Conservation (phyloP, 2,888 invertebrate species). For the Chaetogeoica ovagalla region DNA sequence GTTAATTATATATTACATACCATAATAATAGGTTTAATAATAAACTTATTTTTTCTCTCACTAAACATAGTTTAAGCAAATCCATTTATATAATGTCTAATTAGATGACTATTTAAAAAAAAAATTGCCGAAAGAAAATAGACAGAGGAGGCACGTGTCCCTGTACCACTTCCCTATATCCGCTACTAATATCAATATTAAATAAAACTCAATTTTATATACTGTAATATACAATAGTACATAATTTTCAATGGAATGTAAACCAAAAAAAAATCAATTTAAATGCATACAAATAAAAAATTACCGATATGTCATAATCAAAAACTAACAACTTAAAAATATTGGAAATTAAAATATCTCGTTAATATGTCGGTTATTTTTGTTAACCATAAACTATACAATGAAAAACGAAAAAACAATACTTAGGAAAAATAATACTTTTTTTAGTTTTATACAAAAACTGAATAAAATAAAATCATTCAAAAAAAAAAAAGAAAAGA, state of each 20-base stretch:
- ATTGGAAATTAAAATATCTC: not conserved
- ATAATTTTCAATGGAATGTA: conserved; percentile 19
- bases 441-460: conserved; percentile 1
- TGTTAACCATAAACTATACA: not conserved
- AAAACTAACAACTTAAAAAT: conserved; percentile 12
- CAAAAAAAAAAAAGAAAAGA: not conserved
- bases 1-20: too few species aligned
- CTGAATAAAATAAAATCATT: conserved; percentile 1
- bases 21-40: too few species aligned
- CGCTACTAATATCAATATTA: too few species aligned
- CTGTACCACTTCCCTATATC: too few species aligned
- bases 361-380: not conserved
- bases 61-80: too few species aligned
- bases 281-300: not conserved
- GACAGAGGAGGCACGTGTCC: too few species aligned
- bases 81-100: too few species aligned
- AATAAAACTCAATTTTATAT: too few species aligned
- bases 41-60: too few species aligned
- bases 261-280: conserved; percentile 1
- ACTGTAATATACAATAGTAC: too few species aligned
- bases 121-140: too few species aligned
- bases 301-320: not conserved
- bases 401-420: conserved; percentile 5
- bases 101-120: too few species aligned
- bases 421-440: not conserved